Base-by-base conservation (phyloP, 2,113 vertebrate species). In the Stictonetta naevosa region DNA sequence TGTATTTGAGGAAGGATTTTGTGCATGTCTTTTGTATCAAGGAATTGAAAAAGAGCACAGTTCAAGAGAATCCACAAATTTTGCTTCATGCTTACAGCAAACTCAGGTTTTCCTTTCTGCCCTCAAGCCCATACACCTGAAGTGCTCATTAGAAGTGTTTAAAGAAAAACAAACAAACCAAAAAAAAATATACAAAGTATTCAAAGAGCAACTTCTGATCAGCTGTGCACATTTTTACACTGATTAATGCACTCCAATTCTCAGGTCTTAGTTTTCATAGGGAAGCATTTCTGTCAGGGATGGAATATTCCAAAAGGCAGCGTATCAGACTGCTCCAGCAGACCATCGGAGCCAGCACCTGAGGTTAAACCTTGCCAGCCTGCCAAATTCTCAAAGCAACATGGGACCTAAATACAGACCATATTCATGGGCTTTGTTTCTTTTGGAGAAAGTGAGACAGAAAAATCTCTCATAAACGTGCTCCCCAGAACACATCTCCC, bases 251-350 rank as follows among this genome's bases (percentile, higher is more conserved):
- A 63, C 6, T 42, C 46, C 12, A 21, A 58, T 29, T 25, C 53
- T 26, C 34, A 36, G 8, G 13, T 44, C 53, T 58, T 38, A 34
- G 4, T 33, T 66, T 91, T 84, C 44, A 11, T 46, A 90, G 36
- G 13, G 29, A 73, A 68, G n/a, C n/a, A 52, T 87, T 95, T 76
- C 64, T 96, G 59, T 34, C 73, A 88, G 83, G 79, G 77, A 59
- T 81, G 89, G 76, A 95, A 92, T 91, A 94, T 92, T 97, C 64
- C 56, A 86, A 71, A 42, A 93, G 79, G 74, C 72, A 93, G 58
- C 25, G 17, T 90, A 90, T 94, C 92, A 73, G n/a, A 79, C 95
- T 59, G 68, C 38, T 16, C 91, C 95, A 93, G 96, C 79, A 91
- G 64, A 31, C 72, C 92, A 80, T 73, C 83, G 94, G 88, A 92